Percentiles rank a stretch among this genome's conserved stretches.
phyloP scores from a whole-genome alignment of 2,113 vertebrate species.

The Caloenas nicobarica region DNA sequence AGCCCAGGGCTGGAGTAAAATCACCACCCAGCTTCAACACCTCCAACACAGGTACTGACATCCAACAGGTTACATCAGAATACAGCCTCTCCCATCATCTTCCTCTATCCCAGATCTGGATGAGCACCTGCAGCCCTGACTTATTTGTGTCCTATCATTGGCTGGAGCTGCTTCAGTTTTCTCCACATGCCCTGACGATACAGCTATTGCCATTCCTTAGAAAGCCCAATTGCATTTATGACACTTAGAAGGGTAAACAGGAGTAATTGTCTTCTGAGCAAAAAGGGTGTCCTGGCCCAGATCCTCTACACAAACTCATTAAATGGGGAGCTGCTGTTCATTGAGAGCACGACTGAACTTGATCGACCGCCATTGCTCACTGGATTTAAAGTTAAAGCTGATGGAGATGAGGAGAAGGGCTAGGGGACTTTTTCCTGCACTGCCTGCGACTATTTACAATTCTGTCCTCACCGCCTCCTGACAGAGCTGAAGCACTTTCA shows the following conservation, averaged over 20 bases:
- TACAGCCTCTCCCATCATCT: neutral
- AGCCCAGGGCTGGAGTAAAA: neutral
- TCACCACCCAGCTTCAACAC: neutral
- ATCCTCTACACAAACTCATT: neutral
- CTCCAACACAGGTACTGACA: fast-evolving
- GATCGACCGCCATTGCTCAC: neutral
- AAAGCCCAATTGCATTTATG: neutral
- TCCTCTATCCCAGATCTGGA: neutral
- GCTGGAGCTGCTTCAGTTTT: neutral
- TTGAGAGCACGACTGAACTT: neutral
- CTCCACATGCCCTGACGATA: neutral
- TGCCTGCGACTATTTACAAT: fast-evolving
- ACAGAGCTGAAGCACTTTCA: neutral
- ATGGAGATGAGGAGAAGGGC: neutral
- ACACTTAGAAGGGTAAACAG: neutral
- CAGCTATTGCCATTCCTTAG: neutral
- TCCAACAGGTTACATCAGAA: neutral
- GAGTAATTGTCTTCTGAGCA: neutral
- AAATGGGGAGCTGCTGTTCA: neutral
- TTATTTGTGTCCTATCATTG: neutral
- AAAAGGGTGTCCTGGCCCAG: neutral
- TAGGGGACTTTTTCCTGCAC: neutral
- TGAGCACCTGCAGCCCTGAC: neutral
- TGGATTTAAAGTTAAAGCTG: neutral
- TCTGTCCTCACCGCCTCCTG: neutral